These are phyloP conservation scores for Cantharis nigra DNA, from an alignment of 2,888 invertebrate genomes.

Conservation along the genomic window DNA sequence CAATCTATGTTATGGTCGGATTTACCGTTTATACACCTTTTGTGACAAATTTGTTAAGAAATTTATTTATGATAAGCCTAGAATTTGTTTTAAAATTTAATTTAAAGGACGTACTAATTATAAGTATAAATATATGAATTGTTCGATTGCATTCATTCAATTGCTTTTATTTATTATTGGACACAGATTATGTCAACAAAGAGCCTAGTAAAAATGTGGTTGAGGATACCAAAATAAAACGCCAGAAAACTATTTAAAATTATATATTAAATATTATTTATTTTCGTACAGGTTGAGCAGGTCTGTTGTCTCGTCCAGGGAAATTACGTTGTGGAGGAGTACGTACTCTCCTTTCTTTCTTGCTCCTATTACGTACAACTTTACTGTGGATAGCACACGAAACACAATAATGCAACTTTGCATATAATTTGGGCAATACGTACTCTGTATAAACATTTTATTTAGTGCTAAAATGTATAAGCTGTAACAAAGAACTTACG, in stretches of 20 bases:
- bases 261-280: slow-evolving; percentile 45
- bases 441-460: slow-evolving; percentile 69
- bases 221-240: no score
- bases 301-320: slow-evolving; percentile 71
- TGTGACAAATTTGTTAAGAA: neutral
- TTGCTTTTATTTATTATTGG: no score
- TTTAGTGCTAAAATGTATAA: no score
- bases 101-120: neutral
- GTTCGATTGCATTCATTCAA: neutral
- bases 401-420: slow-evolving; percentile 98
- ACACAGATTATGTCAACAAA: no score
- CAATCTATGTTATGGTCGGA: neutral
- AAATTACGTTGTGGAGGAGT: slow-evolving; percentile 93
- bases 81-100: neutral
- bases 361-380: slow-evolving; percentile 97
- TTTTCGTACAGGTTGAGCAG: slow-evolving; percentile 68
- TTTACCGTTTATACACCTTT: neutral
- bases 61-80: neutral
- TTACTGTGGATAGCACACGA: slow-evolving; percentile 99
- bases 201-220: neutral
- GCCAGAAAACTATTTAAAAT: no score
- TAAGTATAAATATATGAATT: neutral
- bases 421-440: slow-evolving; percentile 96
- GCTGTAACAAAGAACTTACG: slow-evolving; percentile 58
- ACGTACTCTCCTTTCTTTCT: slow-evolving; percentile 93